phyloP scores from a whole-genome alignment of 1,140 invertebrate species.

The Pissodes strobi region DNA sequence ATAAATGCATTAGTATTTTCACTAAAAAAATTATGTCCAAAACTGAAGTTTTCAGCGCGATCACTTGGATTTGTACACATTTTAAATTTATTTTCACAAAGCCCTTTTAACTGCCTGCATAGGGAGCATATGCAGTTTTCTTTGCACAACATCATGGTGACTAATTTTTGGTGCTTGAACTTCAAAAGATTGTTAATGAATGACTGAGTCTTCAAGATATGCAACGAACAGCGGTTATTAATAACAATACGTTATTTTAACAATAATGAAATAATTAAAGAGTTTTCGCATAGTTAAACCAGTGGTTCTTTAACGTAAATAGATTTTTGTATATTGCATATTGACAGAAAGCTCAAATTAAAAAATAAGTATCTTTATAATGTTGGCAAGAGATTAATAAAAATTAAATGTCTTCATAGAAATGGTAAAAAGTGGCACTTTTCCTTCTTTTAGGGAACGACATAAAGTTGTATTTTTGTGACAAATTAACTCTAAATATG shows the following conservation, averaged over 20 bases:
- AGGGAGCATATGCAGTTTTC: constrained; percentile 59
- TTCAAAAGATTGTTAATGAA: constrained; percentile 22
- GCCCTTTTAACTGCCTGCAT: constrained; percentile 56
- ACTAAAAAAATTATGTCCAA: neutral
- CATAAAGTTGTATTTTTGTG: no score
- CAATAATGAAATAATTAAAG: constrained; percentile 20
- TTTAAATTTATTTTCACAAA: constrained; percentile 48
- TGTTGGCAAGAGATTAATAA: no score
- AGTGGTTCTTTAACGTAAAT: no score
- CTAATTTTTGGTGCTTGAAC: constrained; percentile 10
- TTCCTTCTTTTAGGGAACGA: no score
- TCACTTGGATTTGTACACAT: neutral
- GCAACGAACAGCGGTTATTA: constrained; percentile 3
- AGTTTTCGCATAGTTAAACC: constrained; percentile 28
- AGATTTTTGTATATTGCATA: neutral
- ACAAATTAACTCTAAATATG: no score
- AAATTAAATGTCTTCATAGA: no score
- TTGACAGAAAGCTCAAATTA: no score
- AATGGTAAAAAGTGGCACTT: no score
- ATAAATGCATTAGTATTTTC: constrained; percentile 53
- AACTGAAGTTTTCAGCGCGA: constrained; percentile 11
- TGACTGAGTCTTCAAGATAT: neutral
- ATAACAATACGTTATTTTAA: constrained; percentile 27
- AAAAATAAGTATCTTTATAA: no score
- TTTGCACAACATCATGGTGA: constrained; percentile 57